Evolutionary conservation across 1,140 invertebrate species (phyloP), one percentile per base, ranked within the genome.

Genomic region (Hydropsyche tenuis): DNA sequence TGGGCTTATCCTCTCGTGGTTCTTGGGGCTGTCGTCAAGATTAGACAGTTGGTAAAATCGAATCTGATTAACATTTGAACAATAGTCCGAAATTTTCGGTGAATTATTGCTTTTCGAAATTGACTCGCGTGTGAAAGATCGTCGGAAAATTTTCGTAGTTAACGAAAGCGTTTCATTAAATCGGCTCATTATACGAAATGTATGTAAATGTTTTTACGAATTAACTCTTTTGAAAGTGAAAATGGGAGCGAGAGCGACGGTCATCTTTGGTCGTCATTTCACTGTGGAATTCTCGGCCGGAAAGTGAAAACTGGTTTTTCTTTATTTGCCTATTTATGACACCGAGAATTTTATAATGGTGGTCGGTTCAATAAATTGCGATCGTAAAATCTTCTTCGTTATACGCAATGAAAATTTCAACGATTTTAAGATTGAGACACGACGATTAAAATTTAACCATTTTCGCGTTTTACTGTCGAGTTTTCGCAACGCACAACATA

Each of bases 21-120:
- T 37, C 27, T 63, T 37, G 60, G 11, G 22, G 1, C 23, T 5
- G 25, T 27, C 16, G 7, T 23, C 23, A 25, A 27, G 60, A 63
- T 27, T 60, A 60, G 53, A 16, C 60, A 63, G 12, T 63, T 27
- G 23, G 16, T 22, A 63, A 37, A 37, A 27, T 63, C 60, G 27
- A 63, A 14, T 63, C 25, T 16, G 60, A 63, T 63, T 27, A 63
- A 25, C 27, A 12, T 14, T 20, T 12, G 22, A 60, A 60, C 12
- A n/a, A n/a, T n/a, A n/a, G n/a, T n/a, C n/a, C n/a, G n/a, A n/a
- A n/a, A n/a, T n/a, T n/a, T n/a, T n/a, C n/a, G n/a, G n/a, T n/a
- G n/a, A n/a, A n/a, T n/a, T n/a, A n/a, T n/a, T n/a, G n/a, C n/a
- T n/a, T n/a, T n/a, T 51, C 46, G 14, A 16, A 51, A n/a, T 51